A percentile compares a stretch with the other conserved stretches of the same genome.
phyloP scores from a whole-genome alignment of 2,113 vertebrate genomes.

The Gobiocypris rarus region DNA sequence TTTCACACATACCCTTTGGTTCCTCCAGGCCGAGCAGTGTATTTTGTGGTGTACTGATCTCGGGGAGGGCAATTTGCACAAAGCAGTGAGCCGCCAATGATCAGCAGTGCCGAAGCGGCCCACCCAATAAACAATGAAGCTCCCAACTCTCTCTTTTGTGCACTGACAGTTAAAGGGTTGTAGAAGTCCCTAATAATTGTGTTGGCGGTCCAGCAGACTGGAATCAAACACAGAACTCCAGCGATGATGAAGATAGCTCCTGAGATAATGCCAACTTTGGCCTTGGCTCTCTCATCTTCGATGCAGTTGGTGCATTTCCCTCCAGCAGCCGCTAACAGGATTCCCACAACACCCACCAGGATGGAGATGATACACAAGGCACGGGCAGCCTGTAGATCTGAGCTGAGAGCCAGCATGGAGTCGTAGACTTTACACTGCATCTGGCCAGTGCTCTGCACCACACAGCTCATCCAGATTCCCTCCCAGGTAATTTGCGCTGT shows the following conservation, averaged over 20 bases:
- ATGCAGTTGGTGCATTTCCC: slow-evolving; percentile 96
- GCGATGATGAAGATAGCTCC: slow-evolving; percentile 82
- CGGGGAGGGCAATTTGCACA: slow-evolving; percentile 87
- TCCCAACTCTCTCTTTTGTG: slow-evolving; percentile 87
- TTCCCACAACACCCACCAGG: slow-evolving; percentile 79
- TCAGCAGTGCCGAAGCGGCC: slow-evolving; percentile 80
- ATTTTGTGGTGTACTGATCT: slow-evolving; percentile 84
- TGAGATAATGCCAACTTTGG: slow-evolving; percentile 77
- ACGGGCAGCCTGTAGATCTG: slow-evolving; percentile 88
- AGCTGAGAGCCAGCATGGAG: slow-evolving; percentile 82
- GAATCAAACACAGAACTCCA: slow-evolving; percentile 82
- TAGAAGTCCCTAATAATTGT: slow-evolving; percentile 84
- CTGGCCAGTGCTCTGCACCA: slow-evolving; percentile 94
- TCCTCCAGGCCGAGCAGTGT: slow-evolving; percentile 75
- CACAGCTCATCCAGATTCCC: slow-evolving; percentile 95
- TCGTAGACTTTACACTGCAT: slow-evolving; percentile 95
- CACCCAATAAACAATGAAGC: slow-evolving; percentile 90
- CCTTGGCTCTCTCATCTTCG: slow-evolving; percentile 82
- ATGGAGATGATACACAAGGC: slow-evolving; percentile 84
- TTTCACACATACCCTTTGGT: slow-evolving; percentile 86
- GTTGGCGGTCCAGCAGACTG: slow-evolving; percentile 88
- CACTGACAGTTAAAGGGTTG: slow-evolving; percentile 70
- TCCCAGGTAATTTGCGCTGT: slow-evolving; percentile 87
- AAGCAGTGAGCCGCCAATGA: slow-evolving; percentile 84
- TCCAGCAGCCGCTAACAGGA: slow-evolving; percentile 78